Evolutionary conservation across 2,888 invertebrate genomes (phyloP).

Genomic region (Tubiluchus corallicola): DNA sequence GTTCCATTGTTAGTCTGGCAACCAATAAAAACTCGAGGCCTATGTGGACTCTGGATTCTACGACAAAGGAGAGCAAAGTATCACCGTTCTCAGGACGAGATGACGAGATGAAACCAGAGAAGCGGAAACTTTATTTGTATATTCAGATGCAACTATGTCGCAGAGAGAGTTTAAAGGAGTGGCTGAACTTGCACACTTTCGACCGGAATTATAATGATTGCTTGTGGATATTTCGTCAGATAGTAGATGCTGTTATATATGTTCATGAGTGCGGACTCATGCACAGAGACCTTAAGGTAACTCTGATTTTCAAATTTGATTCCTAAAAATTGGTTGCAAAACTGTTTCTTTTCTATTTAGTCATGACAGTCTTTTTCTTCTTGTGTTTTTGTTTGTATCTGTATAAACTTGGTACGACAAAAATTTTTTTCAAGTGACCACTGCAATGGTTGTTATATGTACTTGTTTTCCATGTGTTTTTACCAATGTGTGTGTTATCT

Average conservation of each 20-base stretch:
- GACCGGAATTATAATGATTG: too few relatives aligned
- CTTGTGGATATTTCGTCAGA: constrained; percentile 64
- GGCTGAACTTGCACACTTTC: constrained; percentile 22
- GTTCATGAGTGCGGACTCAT: constrained; percentile 80
- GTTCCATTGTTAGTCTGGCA: constrained; percentile 16
- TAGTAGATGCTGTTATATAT: constrained; percentile 83
- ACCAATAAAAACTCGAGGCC: constrained; percentile 9
- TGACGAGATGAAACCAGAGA: not conserved
- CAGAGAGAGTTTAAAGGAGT: constrained; percentile 30
- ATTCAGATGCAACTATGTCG: constrained; percentile 94
- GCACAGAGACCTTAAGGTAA: constrained; percentile 82
- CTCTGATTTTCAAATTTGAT: constrained; percentile 11
- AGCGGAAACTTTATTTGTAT: constrained; percentile 50
- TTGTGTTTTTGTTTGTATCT: too few relatives aligned
- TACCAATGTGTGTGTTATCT: too few relatives aligned
- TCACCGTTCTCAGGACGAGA: not conserved
- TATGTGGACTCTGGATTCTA: not conserved
- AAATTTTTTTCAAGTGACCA: too few relatives aligned
- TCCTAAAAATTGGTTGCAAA: not conserved
- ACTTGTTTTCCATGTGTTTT: too few relatives aligned
- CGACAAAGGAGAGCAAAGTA: not conserved
- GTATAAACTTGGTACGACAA: too few relatives aligned
- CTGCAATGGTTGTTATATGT: too few relatives aligned
- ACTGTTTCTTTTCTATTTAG: too few relatives aligned
- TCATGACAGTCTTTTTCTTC: too few relatives aligned